Evolutionary conservation across 2,113 vertebrate genomes (phyloP).

Genomic region (Otocyon megalotis): DNA sequence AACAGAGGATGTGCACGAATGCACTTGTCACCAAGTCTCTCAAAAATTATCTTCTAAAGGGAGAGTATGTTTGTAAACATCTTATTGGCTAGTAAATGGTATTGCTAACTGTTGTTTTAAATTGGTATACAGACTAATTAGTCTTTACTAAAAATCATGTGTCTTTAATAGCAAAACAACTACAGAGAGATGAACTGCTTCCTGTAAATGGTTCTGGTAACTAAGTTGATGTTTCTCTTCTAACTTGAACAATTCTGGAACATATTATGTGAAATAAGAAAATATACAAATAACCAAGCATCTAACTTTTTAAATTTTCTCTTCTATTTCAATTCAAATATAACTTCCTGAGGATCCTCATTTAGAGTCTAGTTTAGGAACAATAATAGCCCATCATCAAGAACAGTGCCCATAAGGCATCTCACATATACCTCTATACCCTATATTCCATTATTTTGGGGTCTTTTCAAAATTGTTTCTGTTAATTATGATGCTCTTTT

Average conservation of each 20-base stretch:
- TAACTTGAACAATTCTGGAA: not conserved
- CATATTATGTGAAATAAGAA: not conserved
- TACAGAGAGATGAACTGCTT: not conserved
- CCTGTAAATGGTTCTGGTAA: not conserved
- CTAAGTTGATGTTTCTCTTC: not conserved
- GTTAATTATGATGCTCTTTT: not conserved
- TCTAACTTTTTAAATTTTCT: not conserved
- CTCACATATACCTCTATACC: not conserved
- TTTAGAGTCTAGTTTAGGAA: not conserved
- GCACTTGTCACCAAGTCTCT: not conserved
- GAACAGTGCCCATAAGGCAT: not conserved
- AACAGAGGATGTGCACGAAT: not conserved
- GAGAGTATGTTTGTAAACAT: not conserved
- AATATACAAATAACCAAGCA: not conserved
- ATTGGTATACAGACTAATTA: not conserved
- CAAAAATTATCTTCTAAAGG: not conserved
- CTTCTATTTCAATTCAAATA: not conserved
- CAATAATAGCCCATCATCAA: not conserved
- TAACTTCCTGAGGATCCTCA: not conserved
- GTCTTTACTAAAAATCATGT: not conserved
- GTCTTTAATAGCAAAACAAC: not conserved
- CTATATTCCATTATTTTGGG: too few relatives aligned
- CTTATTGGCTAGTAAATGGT: not conserved
- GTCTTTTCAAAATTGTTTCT: not conserved
- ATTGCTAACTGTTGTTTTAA: not conserved